A percentile compares a stretch with the other conserved stretches of the same genome.
These are phyloP conservation scores for Caerostris darwini DNA, from an alignment of 1,140 invertebrate genomes.

Conservation along the genomic window DNA sequence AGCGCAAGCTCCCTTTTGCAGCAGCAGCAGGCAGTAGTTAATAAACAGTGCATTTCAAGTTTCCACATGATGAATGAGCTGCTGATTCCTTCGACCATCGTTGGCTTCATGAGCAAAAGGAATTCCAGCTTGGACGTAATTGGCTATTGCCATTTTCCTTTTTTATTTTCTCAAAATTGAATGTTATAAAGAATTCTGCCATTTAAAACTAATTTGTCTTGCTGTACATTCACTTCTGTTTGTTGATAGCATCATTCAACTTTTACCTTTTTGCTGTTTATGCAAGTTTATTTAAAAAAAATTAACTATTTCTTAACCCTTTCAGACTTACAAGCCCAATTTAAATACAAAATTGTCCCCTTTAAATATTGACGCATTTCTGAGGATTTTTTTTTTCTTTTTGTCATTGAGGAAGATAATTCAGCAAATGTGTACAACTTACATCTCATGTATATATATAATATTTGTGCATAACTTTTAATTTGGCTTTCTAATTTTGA, in stretches of 20 bases:
- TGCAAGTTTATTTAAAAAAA: neutral
- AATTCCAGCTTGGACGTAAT: conserved; percentile 35
- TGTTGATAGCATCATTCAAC: conserved; percentile 62
- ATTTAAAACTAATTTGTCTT: conserved; percentile 38
- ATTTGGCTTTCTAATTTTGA: conserved; percentile 70
- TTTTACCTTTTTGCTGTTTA: conserved; percentile 47
- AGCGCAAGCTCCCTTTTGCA: conserved; percentile 67
- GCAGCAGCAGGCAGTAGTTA: conserved; percentile 71
- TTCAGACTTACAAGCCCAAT: neutral
- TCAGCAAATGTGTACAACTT: conserved; percentile 44
- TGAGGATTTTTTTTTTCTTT: conserved; percentile 38
- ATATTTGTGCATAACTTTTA: conserved; percentile 42
- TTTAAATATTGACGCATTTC: neutral
- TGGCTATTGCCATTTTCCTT: conserved; percentile 62
- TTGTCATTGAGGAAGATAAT: neutral
- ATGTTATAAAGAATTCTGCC: conserved; percentile 6
- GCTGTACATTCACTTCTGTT: conserved; percentile 55
- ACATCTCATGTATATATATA: conserved; percentile 64
- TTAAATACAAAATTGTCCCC: neutral
- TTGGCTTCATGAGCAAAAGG: conserved; percentile 28
- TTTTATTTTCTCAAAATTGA: conserved; percentile 53
- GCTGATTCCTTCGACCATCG: neutral
- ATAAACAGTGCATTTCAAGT: conserved; percentile 43
- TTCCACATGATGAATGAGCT: conserved; percentile 26
- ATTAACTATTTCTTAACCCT: neutral